These are phyloP conservation scores for Tachysurus vachellii DNA, from an alignment of 2,113 vertebrate genomes.

Conservation along the genomic window DNA sequence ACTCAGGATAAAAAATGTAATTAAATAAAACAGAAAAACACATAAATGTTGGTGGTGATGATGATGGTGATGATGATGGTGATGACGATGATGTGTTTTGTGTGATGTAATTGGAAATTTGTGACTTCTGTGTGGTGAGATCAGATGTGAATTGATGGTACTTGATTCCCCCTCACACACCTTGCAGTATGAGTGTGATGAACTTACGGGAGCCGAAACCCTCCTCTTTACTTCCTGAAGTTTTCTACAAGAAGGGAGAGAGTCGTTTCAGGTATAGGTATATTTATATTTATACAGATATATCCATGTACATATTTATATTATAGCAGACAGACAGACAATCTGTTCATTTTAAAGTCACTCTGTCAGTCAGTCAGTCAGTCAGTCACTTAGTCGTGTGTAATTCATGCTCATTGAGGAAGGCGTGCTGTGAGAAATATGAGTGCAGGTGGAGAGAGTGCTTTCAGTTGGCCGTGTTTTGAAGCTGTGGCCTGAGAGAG, in stretches of 20 bases:
- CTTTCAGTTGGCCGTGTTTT: constrained; percentile 28
- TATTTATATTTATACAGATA: neutral
- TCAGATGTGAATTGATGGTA: neutral
- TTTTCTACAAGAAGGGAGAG: neutral
- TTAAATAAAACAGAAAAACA: no score
- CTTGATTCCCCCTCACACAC: neutral
- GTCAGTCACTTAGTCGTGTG: neutral
- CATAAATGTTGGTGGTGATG: neutral
- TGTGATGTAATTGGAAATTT: constrained; percentile 22
- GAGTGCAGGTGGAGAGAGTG: constrained; percentile 34
- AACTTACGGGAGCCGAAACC: neutral
- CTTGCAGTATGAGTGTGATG: neutral
- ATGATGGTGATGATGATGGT: neutral
- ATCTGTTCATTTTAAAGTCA: neutral
- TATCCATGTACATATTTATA: neutral
- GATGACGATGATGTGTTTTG: neutral
- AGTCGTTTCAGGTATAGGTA: neutral
- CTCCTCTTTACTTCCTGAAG: neutral
- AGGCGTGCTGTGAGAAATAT: constrained; percentile 39
- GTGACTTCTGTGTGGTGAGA: neutral
- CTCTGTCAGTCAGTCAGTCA: neutral
- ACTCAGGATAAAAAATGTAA: no score
- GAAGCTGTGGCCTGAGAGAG: constrained; percentile 39
- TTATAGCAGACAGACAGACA: neutral
- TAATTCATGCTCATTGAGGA: constrained; percentile 47